Base-by-base conservation (phyloP, 1,140 invertebrate genomes). In the Laupala kohalensis region DNA sequence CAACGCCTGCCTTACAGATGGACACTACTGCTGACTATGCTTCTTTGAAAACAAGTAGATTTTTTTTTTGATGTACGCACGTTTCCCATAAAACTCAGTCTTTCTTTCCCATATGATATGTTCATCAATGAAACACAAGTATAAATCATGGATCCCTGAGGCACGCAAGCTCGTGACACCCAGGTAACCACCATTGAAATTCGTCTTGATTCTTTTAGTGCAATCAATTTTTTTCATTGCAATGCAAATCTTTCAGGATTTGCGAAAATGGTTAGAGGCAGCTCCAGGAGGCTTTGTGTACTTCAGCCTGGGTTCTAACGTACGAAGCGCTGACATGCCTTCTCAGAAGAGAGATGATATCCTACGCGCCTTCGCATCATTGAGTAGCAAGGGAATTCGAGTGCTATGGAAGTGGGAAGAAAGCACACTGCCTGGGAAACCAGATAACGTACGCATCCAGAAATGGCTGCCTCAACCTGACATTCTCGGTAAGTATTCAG, bases 321-420 rank as follows among this genome's bases (percentile, higher is more conserved):
- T 71, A 12, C 69, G 63, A 9, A 71, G 69, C 69, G 37, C n/a
- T 1, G n/a, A 24, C 69, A 24, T 70, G 71, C 62, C n/a, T 6
- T 5, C 23, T 6, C 12, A 6, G 19, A 67, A 68, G 25, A 6
- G 64, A 6, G 25, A 71, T 12, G n/a, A 19, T 13, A 25, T 68
- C 25, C 25, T 68, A 23, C 19, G 63, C 19, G 65, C 25, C 23
- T 68, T 69, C 37, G n/a, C 25, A 9, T 9, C 19, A 25, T 25
- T 70, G n/a, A n/a, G 27, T 9, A 15, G 25, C 25, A 70, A 6
- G n/a, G n/a, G n/a, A n/a, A n/a, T n/a, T n/a, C 62, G 28, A 9
- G 81, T 90, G 0, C 74, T 90, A 0, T 89, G 86, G 88, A 90
- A 90, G 76, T 90, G 84, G 81, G 88, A 90, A 77, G 82, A 82